Percentiles rank a stretch among this genome's conserved stretches.
Conservation (phyloP, 2,797 vertebrate genomes). For the Pogoniulus pusillus region DNA sequence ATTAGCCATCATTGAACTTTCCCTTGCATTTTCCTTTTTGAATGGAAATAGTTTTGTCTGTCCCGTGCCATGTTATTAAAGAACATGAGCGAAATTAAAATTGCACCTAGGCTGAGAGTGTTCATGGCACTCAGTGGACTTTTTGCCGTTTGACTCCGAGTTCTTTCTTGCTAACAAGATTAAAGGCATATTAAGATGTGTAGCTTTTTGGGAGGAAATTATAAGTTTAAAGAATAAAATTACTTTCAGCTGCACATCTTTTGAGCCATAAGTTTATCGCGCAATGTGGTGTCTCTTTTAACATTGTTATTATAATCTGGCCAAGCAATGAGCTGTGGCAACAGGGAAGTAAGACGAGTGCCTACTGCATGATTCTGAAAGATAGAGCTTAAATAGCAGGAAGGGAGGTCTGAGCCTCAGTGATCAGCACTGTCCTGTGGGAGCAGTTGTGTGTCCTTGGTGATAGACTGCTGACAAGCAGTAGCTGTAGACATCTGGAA, state of each 20-base stretch:
- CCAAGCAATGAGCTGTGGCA: neutral
- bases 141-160: constrained; percentile 25
- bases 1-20: neutral
- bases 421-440: neutral
- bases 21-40: neutral
- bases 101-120: neutral
- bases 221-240: neutral
- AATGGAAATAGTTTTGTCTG: neutral
- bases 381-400: neutral
- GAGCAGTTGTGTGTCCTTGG: fast-evolving
- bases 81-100: constrained; percentile 46
- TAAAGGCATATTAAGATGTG: neutral
- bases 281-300: neutral
- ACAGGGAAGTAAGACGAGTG: neutral
- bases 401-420: neutral
- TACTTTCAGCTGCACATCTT: neutral
- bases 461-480: neutral
- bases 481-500: neutral
- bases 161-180: constrained; percentile 5
- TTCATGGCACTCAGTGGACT: constrained; percentile 1
- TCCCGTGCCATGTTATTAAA: constrained; percentile 15
- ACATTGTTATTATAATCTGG: neutral
- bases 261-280: neutral
- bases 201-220: neutral
- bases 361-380: neutral